Conservation (phyloP, 92 coral and sea anemone genomes). For the Paramuricea clavata region DNA sequence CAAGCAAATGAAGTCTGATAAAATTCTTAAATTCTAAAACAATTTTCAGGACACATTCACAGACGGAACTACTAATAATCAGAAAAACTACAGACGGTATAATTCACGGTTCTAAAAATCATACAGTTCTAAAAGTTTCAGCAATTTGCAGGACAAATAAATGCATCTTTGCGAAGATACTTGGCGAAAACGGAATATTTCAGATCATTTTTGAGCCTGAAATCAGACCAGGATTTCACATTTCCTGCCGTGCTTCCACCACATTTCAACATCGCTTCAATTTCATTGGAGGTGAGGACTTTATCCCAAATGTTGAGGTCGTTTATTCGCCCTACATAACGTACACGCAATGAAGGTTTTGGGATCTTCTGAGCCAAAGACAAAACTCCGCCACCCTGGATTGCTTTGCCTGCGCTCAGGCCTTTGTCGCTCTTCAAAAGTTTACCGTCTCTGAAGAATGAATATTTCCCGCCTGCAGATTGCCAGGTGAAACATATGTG, state of each 20-base stretch:
- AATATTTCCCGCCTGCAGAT: neutral
- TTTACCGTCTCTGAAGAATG: constrained; percentile 18
- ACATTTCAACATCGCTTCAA: neutral
- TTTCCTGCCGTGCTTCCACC: constrained; percentile 34
- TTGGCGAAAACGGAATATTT: neutral
- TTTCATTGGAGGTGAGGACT: neutral
- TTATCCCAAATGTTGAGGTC: constrained; percentile 31
- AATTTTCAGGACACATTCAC: too few species aligned
- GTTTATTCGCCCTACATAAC: constrained; percentile 7
- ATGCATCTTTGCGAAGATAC: neutral
- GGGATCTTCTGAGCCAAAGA: constrained; percentile 6
- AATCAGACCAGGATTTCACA: constrained; percentile 44
- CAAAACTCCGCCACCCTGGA: neutral
- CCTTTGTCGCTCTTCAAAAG: neutral
- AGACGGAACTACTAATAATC: too few species aligned
- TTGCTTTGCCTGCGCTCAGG: neutral
- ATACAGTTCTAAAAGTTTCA: neutral
- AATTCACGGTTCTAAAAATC: too few species aligned
- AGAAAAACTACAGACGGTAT: too few species aligned
- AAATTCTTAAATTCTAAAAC: too few species aligned
- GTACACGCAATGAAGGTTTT: neutral
- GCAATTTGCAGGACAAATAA: constrained; percentile 21
- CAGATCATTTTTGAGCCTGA: neutral
- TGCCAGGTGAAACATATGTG: constrained; percentile 37
- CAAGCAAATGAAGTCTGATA: too few species aligned